Base-by-base conservation (phyloP, 2,888 invertebrate genomes). In the Eucera pruinosa region DNA sequence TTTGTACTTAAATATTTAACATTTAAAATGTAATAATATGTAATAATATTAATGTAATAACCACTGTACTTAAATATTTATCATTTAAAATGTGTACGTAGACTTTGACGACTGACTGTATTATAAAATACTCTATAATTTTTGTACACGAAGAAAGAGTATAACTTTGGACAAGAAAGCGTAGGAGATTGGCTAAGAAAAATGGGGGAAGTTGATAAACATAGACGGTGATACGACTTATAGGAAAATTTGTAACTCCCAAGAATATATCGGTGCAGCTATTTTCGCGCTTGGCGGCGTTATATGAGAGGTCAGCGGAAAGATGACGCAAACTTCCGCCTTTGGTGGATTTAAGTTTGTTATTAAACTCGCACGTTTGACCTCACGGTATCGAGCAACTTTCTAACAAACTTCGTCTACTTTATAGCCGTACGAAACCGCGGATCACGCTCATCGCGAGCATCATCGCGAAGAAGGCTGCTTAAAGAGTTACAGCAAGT, bases 331-430 rank as follows among this genome's bases (percentile, higher is more conserved):
- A 76, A 70, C 47, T 69, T 55, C 33, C 47, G 41, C 50, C 64
- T 70, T 77, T 65, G 57, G 57, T 41, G 47, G 64, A 79, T 75
- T 72, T 66, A 78, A 80, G 71, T 80, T 80, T 68, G 64, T 69
- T 78, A 80, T 80, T 71, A 80, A 79, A 78, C 71, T 78, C 50
- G 50, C 75, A 33, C 66, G 66, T 50, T 54, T 74, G 65, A 71
- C 60, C 66, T 36, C 23, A 20, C 18, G 30, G 18, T 50, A 11
- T 2, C 27, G 1, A 18, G 7, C 9, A 67, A 65, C 54, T 78
- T 61, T 4, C 39, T 36, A 69, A 75, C 60, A 55, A 76, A 74
- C 60, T 75, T 68, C 23, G 60, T n/a, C 64, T 36, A 43, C 58
- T 52, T 30, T n/a, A 30, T 2, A 18, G 62, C 50, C 20, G 30